Base-by-base conservation (phyloP, 2,113 vertebrate genomes). In the Ceuthmochares aereus region DNA sequence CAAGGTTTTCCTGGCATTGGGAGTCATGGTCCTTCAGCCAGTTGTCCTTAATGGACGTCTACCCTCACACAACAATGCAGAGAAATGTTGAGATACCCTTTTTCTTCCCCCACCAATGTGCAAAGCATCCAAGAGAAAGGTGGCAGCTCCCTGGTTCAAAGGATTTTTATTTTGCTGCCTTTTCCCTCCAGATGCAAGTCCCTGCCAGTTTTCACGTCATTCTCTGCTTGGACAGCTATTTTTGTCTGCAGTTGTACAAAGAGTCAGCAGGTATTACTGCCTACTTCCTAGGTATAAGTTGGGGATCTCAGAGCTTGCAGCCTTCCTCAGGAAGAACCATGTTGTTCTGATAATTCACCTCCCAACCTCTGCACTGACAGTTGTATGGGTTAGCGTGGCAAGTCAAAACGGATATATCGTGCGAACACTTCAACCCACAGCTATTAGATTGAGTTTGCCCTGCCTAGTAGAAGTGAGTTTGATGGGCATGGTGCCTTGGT, bases 161-260 rank as follows among this genome's bases (percentile, higher is more conserved):
- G n/a, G 54, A 4, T 30, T 89, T 69, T 47, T 34, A 42, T n/a
- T 94, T 80, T 92, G 10, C 40, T 87, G 18, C 40, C 49, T 87
- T 59, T 69, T 55, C 19, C 29, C 18, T 92, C 37, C 43, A 89
- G 19, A 62, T 90, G 51, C 14, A 77, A 81, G 47, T 22, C 56
- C 54, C 23, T 72, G 27, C 36, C 2, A 0, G 15, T 4, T 75
- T 14, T 11, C 11, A 17, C 0, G 0, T 49, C 25, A 7, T 56
- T 23, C 40, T 80, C 45, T 77, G 30, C 22, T 29, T 45, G 74
- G 52, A 59, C 62, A 56, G 32, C 10, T 67, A 11, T 25, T 86
- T 90, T 58, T 58, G 45, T 62, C 45, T 45, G 51, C 49, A 59
- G 17, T 7, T 60, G 19, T 62, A 62, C 29, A 75, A 66, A 68